Base-by-base conservation (phyloP, 2,888 invertebrate genomes). In the Acleris cristana region DNA sequence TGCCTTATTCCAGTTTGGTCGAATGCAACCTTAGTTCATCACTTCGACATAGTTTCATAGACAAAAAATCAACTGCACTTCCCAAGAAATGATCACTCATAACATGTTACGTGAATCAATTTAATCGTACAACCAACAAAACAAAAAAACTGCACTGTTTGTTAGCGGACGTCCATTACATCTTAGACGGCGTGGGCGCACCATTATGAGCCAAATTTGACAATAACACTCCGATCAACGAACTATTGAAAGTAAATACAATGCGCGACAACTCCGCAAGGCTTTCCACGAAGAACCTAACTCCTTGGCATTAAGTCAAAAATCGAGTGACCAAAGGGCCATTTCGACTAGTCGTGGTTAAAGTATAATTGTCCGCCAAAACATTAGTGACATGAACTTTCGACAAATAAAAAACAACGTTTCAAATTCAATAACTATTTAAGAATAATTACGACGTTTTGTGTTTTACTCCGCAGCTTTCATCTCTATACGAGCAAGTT, bases 181-280 rank as follows among this genome's bases (percentile, higher is more conserved):
- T 45, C 59, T 45, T 1, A 44, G 40, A 16, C 60, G 52, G 58
- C 55, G 71, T 71, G 67, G 70, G 67, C 65, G 69, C 63, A 53
- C 63, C 70, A 71, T 75, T 75, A 73, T 69, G 67, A 58, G 69
- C 67, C 70, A 74, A 75, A 76, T 74, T 73, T 71, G 71, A 82
- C 76, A 79, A 75, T 73, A 78, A 78, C 71, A 74, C 74, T 70
- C 65, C 69, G 63, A 44, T 71, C 62, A 67, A 58, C 69, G 70
- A 75, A 73, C 75, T 74, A 79, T 76, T 75, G 78, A 79, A 83
- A 79, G 81, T 74, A 75, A 80, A 78, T 70, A 76, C 72, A 71
- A 61, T 61, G 72, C 69, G 69, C 73, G 72, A 72, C 69, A 67
- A 67, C 66, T 64, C 65, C 65, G 69, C 69, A 70, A 58, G 69